These are phyloP conservation scores for Scarus forsteni DNA, from an alignment of 2,797 vertebrate species.

Conservation along the genomic window DNA sequence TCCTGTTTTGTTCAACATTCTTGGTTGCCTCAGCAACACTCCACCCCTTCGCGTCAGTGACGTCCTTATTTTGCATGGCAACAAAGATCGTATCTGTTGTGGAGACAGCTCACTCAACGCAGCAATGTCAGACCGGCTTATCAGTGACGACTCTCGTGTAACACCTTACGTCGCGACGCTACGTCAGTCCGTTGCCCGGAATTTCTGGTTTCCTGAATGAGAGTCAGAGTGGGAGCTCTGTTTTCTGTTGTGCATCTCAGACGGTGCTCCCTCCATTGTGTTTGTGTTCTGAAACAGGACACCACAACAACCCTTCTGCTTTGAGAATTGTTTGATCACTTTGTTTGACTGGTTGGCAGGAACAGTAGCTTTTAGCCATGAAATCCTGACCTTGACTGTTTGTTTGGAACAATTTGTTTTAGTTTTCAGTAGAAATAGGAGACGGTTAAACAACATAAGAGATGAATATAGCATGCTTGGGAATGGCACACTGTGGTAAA, in stretches of 20 bases:
- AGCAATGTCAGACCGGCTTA: not conserved
- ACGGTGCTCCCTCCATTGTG: not conserved
- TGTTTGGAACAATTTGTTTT: not conserved
- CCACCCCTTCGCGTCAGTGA: conserved; percentile 78
- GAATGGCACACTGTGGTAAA: too few species aligned
- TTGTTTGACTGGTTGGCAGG: conserved; percentile 59
- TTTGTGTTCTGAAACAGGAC: conserved; percentile 54
- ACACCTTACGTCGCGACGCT: not conserved
- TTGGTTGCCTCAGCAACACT: conserved; percentile 77
- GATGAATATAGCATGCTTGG: not conserved
- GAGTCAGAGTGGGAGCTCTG: conserved; percentile 55
- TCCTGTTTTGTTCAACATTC: conserved; percentile 82
- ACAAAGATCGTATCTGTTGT: conserved; percentile 51
- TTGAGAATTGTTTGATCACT: conserved; percentile 24
- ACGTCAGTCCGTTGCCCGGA: not conserved
- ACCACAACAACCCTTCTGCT: conserved; percentile 26
- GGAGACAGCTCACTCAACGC: conserved; percentile 1
- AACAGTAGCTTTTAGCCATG: conserved; percentile 17
- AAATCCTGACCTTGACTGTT: conserved; percentile 8
- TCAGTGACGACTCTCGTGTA: not conserved
- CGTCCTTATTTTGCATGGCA: conserved; percentile 62
- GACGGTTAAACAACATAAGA: not conserved
- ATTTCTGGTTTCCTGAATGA: conserved; percentile 1
- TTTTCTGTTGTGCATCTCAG: not conserved
- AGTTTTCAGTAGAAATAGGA: not conserved